Evolutionary conservation across 1,140 invertebrate species (phyloP).

Genomic region (Octopus bimaculoides): DNA sequence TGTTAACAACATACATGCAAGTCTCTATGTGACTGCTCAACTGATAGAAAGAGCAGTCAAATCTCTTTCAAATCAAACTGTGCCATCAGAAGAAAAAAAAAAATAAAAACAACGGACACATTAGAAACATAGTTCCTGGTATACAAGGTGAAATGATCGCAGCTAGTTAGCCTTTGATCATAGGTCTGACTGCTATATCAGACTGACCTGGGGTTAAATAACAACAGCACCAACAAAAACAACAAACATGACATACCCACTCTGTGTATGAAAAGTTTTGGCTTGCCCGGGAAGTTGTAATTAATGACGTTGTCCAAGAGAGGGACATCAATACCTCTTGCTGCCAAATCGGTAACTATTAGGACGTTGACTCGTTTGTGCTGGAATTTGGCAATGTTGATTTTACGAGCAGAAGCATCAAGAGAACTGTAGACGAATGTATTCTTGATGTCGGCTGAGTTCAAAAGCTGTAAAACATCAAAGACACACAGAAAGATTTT

Average conservation of each 20-base stretch:
- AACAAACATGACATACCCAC: conserved; percentile 72
- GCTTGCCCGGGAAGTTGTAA: conserved; percentile 93
- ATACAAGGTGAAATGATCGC: too few species aligned
- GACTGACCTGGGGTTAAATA: too few species aligned
- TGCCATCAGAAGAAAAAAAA: too few species aligned
- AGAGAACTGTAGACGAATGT: conserved; percentile 93
- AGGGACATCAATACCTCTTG: conserved; percentile 96
- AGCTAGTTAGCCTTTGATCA: too few species aligned
- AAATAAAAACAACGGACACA: too few species aligned
- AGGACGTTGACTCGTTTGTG: conserved; percentile 65
- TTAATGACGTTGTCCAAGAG: conserved; percentile 96
- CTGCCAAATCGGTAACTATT: conserved; percentile 95
- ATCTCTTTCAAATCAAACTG: too few species aligned
- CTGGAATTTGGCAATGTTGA: conserved; percentile 90
- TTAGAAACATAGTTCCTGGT: too few species aligned
- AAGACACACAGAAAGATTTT: too few species aligned
- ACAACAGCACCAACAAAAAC: neutral
- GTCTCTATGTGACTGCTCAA: too few species aligned
- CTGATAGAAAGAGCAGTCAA: too few species aligned
- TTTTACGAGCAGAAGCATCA: conserved; percentile 92
- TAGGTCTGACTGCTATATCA: too few species aligned
- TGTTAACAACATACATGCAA: too few species aligned
- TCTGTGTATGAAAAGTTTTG: conserved; percentile 97
- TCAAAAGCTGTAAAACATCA: conserved; percentile 69
- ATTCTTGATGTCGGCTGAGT: conserved; percentile 74